These are phyloP conservation scores for Liolophura sinensis DNA, from an alignment of 1,140 invertebrate genomes.

Conservation along the genomic window DNA sequence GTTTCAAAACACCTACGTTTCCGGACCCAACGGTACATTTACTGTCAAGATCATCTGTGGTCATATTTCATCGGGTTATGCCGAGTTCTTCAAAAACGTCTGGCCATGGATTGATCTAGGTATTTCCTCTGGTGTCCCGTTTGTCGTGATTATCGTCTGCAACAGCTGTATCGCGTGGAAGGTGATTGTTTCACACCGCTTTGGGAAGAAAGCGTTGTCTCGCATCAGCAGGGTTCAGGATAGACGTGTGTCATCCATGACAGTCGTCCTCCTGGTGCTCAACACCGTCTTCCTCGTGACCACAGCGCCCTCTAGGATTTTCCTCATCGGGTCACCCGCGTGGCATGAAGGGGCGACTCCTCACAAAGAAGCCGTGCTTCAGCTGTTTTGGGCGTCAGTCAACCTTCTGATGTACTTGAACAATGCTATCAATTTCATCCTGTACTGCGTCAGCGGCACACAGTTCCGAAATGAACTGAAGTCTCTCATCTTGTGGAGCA, in stretches of 20 bases:
- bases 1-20: slow-evolving; percentile 8
- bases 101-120: slow-evolving; percentile 34
- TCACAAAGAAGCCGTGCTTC: slow-evolving; percentile 16
- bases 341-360: slow-evolving; percentile 3
- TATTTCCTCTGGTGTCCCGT: slow-evolving; percentile 25
- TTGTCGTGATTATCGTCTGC: slow-evolving; percentile 27
- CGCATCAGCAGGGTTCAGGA: slow-evolving; percentile 3
- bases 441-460: slow-evolving; percentile 80
- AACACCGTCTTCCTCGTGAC: slow-evolving; percentile 37
- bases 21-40: background rate
- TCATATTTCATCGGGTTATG: slow-evolving; percentile 17
- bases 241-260: slow-evolving; percentile 22
- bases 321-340: slow-evolving; percentile 32
- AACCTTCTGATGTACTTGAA: slow-evolving; percentile 76
- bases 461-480: slow-evolving; percentile 70
- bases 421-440: slow-evolving; percentile 81
- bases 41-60: slow-evolving; percentile 7
- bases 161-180: slow-evolving; percentile 24
- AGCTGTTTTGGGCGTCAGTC: slow-evolving; percentile 63
- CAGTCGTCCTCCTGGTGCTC: slow-evolving; percentile 32
- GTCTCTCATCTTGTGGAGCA: too few species aligned
- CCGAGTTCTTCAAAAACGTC: slow-evolving; percentile 27
- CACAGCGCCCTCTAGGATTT: slow-evolving; percentile 35
- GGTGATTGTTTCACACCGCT: background rate
- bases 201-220: background rate